These are phyloP conservation scores for Cheilosia pagana DNA, from an alignment of 2,888 invertebrate species.

Conservation along the genomic window DNA sequence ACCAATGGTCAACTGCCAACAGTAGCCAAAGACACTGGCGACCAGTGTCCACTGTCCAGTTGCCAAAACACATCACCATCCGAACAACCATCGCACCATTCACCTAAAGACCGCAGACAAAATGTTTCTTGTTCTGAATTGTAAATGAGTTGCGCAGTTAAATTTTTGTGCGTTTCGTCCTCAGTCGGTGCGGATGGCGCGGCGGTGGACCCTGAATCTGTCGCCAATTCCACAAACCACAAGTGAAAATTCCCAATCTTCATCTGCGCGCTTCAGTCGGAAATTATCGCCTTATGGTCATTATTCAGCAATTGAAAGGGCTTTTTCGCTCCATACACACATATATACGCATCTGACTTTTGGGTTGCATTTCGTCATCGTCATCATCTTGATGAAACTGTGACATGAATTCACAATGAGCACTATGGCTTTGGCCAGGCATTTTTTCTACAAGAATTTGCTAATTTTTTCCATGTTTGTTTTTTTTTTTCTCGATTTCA, in stretches of 20 bases:
- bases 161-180: conserved; percentile 56
- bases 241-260: conserved; percentile 66
- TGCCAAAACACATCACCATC: conserved; percentile 12
- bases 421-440: conserved; percentile 63
- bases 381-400: conserved; percentile 68
- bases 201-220: conserved; percentile 6
- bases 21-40: conserved; percentile 59
- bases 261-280: conserved; percentile 63
- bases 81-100: conserved; percentile 41
- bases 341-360: conserved; percentile 37
- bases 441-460: conserved; percentile 43
- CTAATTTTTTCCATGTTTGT: conserved; percentile 48
- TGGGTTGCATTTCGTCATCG: conserved; percentile 71
- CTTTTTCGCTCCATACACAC: conserved; percentile 5
- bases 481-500: conserved; percentile 82
- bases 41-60: conserved; percentile 34
- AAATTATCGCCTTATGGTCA: conserved; percentile 75
- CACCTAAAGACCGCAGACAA: conserved; percentile 73
- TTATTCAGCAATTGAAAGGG: conserved; percentile 76
- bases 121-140: conserved; percentile 73
- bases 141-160: conserved; percentile 73
- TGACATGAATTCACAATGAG: conserved; percentile 79
- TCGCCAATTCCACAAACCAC: conserved; percentile 58
- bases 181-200: not conserved
- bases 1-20: conserved; percentile 13